A percentile compares a stretch with the other conserved stretches of the same genome.
Conservation (phyloP, 2,888 invertebrate genomes). For the Dryomyza anilis region DNA sequence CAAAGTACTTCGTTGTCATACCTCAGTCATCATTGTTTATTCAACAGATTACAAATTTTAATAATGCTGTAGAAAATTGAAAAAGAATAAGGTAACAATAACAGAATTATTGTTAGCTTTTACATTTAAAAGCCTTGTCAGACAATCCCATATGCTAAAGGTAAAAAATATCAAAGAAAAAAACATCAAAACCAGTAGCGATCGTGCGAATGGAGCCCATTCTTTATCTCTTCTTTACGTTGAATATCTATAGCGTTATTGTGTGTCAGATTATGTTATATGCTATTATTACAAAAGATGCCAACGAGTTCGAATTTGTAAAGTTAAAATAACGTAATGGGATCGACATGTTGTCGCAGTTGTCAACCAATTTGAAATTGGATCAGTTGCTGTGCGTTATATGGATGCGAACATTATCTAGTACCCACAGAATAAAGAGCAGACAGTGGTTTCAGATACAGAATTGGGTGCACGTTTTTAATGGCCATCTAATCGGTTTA, state of each 20-base stretch:
- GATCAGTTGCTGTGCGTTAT: constrained; percentile 44
- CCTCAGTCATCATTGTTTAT: too few species aligned
- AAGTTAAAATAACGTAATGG: constrained; percentile 28
- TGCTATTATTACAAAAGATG: constrained; percentile 24
- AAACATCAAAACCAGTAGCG: constrained; percentile 5
- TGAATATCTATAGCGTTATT: neutral
- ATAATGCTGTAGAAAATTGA: too few species aligned
- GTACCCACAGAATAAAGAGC: neutral
- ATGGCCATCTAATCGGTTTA: constrained; percentile 44
- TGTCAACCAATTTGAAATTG: constrained; percentile 52
- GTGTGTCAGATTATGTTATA: constrained; percentile 21
- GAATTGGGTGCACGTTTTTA: neutral
- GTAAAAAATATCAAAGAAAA: too few species aligned
- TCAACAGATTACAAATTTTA: too few species aligned
- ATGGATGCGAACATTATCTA: neutral
- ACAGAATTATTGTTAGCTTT: too few species aligned
- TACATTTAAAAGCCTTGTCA: too few species aligned
- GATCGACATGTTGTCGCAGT: constrained; percentile 38
- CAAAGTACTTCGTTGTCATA: too few species aligned
- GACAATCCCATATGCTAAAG: too few species aligned
- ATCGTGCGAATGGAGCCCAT: neutral
- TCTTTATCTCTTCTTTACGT: neutral
- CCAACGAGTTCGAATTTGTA: neutral
- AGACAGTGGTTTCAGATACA: neutral
- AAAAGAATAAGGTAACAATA: too few species aligned